Base-by-base conservation (phyloP, 2,113 vertebrate genomes). In the Glaucidium brasilianum region DNA sequence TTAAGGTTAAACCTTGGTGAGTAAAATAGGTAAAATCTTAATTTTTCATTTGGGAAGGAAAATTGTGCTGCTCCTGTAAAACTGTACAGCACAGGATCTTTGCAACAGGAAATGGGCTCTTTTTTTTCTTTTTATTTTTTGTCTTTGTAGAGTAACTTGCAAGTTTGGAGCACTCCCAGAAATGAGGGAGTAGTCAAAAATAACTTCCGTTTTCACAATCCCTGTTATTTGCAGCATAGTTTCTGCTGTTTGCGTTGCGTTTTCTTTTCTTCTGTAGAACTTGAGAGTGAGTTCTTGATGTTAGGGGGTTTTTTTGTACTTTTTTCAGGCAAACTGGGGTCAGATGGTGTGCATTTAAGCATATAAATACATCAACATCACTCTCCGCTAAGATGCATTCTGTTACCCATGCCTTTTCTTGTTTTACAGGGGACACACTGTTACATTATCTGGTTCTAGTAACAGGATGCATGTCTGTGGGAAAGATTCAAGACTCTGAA, bases 401-500 rank as follows among this genome's bases (percentile, higher is more conserved):
- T 72, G 27, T 58, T 41, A n/a, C 17, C 16, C 13, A 3, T 52
- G 32, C 26, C 53, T 43, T 69, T 41, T 21, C 5, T 76, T 74
- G 23, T 94, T 89, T 96, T 94, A 8, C 96, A 99, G 99, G 99
- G 74, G 99, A 99, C 85, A 98, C 98, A 1, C 98, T 99, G 98
- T 98, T 99, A 19, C 99, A 99, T 98, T 99, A 99, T 75, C 97
- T 99, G 96, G 99, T 99, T 88, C 98, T 99, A 23, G 99, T 99
- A 78, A 99, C 99, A 2, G 99, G 99, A 22, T 99, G 99, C 92
- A 99, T 99, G 98, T 99, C 99, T 5, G 99, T 99, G 81, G 99
- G 99, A 21, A 99, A 99, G 92, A 99, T 99, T 85, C 99, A 99
- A 96, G 99, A 99, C 56, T 99, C 99, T 1, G 99, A 99, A 96